A percentile compares a stretch with the other conserved stretches of the same genome.
These are phyloP conservation scores for Lepilemur ruficaudatus DNA, from an alignment of 2,797 vertebrate species.

Conservation along the genomic window DNA sequence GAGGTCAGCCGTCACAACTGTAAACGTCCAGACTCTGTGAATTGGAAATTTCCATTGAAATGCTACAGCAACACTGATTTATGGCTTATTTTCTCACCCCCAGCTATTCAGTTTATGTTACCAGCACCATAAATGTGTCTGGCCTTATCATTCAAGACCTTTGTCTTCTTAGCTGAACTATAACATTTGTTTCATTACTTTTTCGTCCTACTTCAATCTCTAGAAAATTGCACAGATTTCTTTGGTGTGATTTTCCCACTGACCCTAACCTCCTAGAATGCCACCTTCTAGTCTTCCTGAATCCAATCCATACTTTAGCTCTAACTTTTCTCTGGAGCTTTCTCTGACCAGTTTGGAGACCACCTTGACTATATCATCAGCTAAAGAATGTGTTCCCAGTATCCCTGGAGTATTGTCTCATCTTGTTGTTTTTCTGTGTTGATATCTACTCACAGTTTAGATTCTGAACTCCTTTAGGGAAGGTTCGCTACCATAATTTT, in stretches of 20 bases:
- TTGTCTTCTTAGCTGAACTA: not conserved
- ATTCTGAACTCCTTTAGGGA: not conserved
- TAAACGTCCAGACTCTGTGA: not conserved
- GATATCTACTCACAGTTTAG: not conserved
- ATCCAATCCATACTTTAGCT: accelerated
- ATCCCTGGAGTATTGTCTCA: not conserved
- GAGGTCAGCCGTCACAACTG: not conserved
- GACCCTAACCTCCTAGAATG: not conserved
- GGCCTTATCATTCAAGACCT: not conserved
- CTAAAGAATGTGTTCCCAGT: not conserved
- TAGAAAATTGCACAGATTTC: not conserved
- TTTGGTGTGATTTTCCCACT: not conserved
- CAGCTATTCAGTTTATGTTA: not conserved
- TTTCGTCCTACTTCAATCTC: not conserved
- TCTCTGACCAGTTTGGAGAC: not conserved
- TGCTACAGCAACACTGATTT: not conserved
- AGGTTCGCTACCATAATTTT: not conserved
- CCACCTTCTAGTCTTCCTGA: not conserved
- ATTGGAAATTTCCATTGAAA: not conserved
- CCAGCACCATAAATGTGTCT: not conserved
- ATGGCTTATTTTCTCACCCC: not conserved
- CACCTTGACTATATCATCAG: not conserved
- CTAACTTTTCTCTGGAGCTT: not conserved
- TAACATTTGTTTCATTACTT: not conserved
- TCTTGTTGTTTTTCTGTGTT: not conserved